Evolutionary conservation across 1,140 invertebrate species (phyloP), one percentile per base, ranked within the genome.

Genomic region (Probaryconus sp.): DNA sequence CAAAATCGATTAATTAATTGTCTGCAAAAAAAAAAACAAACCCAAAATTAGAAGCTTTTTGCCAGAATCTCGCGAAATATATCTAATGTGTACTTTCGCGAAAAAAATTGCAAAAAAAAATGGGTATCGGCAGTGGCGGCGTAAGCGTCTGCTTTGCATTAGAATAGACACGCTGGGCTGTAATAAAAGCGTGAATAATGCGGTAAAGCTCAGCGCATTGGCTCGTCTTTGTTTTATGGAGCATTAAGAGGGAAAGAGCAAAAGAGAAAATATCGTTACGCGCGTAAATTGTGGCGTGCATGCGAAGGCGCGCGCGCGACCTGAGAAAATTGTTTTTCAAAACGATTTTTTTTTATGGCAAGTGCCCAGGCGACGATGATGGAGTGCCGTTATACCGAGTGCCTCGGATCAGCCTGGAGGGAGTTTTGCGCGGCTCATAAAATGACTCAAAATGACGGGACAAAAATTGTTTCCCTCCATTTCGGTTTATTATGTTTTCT

Each of bases 161-260:
- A 77, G 74, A 77, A 77, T 77, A 65, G 69, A 72, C 58, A 72
- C 69, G 60, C 51, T 68, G 58, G 63, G 56, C 51, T 68, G 64
- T 69, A 69, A 72, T 72, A 69, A 77, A 77, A 77, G 69, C 58
- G 58, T 72, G 64, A 77, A 77, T 76, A 76, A 71, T 63, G 61
- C 50, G 6, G 17, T 18, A 31, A 68, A 65, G 31, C 47, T 35
- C 58, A 20, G 60, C 30, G 28, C 58, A 69, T 77, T 33, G 53
- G 58, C 38, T 55, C 56, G 43, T 55, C 60, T 67, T 72, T 76
- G 74, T 76, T 77, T 77, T 72, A 72, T 58, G 45, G 38, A 35
- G 42, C 55, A 65, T 42, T 53, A 61, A 43, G 24, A 14, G 55
- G 13, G 30, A 35, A 28, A 14, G 3, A 26, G 9, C 47, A 18